A percentile compares a stretch with the other conserved stretches of the same genome.
These are phyloP conservation scores for Linyphia triangularis DNA, from an alignment of 2,888 invertebrate genomes.

Conservation along the genomic window DNA sequence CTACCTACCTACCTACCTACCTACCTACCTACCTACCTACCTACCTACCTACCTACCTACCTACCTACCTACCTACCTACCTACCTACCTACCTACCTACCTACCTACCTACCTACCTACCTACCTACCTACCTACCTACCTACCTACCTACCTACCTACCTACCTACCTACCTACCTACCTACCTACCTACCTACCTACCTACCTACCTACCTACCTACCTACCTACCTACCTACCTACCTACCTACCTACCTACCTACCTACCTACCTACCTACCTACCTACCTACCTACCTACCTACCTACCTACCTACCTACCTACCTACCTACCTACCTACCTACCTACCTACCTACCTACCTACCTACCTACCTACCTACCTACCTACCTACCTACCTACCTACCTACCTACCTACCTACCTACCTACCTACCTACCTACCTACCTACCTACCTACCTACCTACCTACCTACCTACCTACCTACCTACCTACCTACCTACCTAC, in stretches of 20 bases:
- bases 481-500: neutral
- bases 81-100: neutral
- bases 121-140: neutral
- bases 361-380: no score
- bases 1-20: no score
- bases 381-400: no score
- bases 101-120: neutral
- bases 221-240: neutral
- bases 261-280: neutral
- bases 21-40: no score
- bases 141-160: neutral
- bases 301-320: neutral
- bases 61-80: neutral
- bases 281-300: neutral
- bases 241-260: neutral
- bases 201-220: no score
- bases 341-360: no score
- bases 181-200: neutral
- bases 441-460: neutral
- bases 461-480: neutral
- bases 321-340: no score
- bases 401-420: neutral
- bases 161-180: neutral
- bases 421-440: neutral
- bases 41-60: neutral